Conservation (phyloP, 2,888 invertebrate genomes). For the Pteria penguin region DNA sequence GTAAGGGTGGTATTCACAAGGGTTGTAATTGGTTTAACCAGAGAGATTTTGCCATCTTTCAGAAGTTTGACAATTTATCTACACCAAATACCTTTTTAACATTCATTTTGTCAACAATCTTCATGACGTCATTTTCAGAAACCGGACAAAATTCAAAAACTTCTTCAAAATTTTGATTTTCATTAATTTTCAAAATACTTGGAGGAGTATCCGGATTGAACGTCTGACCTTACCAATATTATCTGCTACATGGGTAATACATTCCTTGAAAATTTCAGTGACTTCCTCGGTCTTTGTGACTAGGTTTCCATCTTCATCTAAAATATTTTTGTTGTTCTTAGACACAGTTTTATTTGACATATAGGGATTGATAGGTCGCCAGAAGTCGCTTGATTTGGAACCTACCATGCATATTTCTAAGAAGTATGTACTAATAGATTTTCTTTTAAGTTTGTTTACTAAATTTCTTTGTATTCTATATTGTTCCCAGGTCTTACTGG, state of each 20-base stretch:
- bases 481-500: not conserved
- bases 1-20: slow-evolving; percentile 6
- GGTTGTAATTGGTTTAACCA: not conserved
- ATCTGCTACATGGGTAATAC: not conserved
- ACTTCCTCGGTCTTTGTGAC: not conserved
- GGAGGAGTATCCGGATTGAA: too few species aligned
- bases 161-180: too few species aligned
- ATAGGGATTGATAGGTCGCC: not conserved
- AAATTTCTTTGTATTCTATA: not conserved
- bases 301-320: slow-evolving; percentile 12
- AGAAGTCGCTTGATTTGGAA: not conserved
- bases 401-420: not conserved
- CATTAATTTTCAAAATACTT: too few species aligned
- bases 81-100: too few species aligned
- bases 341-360: not conserved
- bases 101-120: too few species aligned
- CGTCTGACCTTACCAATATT: too few species aligned
- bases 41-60: too few species aligned
- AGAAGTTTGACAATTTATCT: too few species aligned
- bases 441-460: not conserved
- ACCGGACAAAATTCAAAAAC: too few species aligned
- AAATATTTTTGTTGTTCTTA: not conserved
- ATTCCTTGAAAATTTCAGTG: not conserved
- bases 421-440: not conserved
- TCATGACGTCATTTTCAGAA: too few species aligned